Percentiles rank a stretch among this genome's conserved stretches.
Evolutionary conservation across 1,140 invertebrate genomes (phyloP).

Genomic region (Cydia pomonella): DNA sequence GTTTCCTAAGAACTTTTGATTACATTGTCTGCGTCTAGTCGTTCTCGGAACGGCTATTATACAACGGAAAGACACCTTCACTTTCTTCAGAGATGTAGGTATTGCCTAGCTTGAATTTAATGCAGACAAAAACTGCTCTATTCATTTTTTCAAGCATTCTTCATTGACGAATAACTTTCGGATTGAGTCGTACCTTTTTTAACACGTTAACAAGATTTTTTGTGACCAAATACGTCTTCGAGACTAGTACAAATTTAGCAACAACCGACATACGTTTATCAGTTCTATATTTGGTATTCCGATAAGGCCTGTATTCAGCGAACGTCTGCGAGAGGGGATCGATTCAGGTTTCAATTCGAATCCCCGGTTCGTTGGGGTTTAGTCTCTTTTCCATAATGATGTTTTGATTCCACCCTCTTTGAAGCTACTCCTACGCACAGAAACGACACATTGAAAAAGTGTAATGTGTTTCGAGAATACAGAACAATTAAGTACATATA

Average conservation of each 20-base stretch:
- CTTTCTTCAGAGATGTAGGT: conserved; percentile 31
- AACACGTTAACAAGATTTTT: neutral
- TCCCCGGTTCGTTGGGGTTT: conserved; percentile 12
- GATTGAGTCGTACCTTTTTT: conserved; percentile 14
- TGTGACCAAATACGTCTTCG: neutral
- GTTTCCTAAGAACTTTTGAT: conserved; percentile 1
- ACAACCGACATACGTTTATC: conserved; percentile 1
- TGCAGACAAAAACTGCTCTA: conserved; percentile 18
- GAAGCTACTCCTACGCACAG: neutral
- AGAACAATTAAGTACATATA: neutral
- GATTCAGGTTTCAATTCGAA: conserved; percentile 30
- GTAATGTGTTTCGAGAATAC: neutral
- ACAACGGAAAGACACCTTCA: conserved; percentile 26
- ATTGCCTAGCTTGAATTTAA: conserved; percentile 12
- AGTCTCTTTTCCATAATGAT: conserved; percentile 31
- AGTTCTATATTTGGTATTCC: conserved; percentile 24
- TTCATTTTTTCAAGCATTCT: conserved; percentile 5
- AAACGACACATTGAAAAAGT: neutral
- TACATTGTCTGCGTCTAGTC: conserved; percentile 3
- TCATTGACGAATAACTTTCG: conserved; percentile 14
- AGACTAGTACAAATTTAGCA: neutral
- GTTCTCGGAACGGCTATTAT: conserved; percentile 13
- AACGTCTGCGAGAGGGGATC: conserved; percentile 5
- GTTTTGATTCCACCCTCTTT: conserved; percentile 15
- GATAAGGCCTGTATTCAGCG: conserved; percentile 21